These are phyloP conservation scores for Egretta garzetta DNA, from an alignment of 2,113 vertebrate genomes.

Conservation along the genomic window DNA sequence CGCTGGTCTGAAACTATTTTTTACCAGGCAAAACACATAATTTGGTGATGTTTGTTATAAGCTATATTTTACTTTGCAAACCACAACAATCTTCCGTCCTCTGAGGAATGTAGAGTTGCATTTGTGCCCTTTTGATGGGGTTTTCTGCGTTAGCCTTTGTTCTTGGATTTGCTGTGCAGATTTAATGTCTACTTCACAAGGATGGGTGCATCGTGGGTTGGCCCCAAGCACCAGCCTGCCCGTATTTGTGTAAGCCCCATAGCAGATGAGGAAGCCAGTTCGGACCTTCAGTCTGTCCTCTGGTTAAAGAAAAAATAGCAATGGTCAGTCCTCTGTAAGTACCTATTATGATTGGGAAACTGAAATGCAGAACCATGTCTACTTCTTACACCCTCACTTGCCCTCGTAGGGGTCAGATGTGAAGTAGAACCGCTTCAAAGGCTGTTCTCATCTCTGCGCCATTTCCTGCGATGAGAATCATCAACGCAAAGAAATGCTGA, in stretches of 20 bases:
- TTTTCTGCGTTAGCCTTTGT: constrained; percentile 44
- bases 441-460: not conserved
- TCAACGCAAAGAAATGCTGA: not conserved
- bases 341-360: not conserved
- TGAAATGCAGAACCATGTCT: not conserved
- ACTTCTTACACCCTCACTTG: not conserved
- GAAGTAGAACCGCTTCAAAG: not conserved
- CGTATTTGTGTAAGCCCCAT: not conserved
- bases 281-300: not conserved
- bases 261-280: not conserved
- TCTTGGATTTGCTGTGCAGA: constrained; percentile 2
- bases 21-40: constrained; percentile 52
- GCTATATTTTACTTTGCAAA: constrained; percentile 62
- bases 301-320: not conserved
- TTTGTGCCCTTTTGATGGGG: constrained; percentile 34
- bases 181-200: not conserved
- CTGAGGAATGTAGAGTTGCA: constrained; percentile 24
- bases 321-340: not conserved
- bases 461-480: not conserved
- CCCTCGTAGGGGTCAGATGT: not conserved
- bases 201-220: not conserved
- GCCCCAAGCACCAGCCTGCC: not conserved
- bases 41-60: constrained; percentile 48
- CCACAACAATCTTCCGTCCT: constrained; percentile 60
- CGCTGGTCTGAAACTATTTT: constrained; percentile 54